Conservation (phyloP, 2,113 vertebrate species). For the Porphyrio hochstetteri region DNA sequence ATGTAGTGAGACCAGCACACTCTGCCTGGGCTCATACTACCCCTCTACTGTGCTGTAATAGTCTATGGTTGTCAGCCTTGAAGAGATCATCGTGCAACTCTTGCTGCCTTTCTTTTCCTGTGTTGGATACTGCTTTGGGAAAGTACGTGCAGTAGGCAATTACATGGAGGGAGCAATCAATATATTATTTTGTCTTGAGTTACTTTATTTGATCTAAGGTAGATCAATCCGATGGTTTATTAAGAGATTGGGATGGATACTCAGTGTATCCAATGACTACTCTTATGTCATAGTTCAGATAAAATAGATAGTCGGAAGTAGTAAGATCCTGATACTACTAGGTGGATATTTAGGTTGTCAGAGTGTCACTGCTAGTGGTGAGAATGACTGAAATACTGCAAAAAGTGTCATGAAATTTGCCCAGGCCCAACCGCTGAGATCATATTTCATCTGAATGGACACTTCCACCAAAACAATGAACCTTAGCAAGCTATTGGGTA, state of each 20-base stretch:
- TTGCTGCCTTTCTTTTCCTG: neutral
- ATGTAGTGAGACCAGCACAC: neutral
- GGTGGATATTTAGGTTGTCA: constrained; percentile 17
- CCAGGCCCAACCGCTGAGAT: neutral
- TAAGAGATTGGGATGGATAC: neutral
- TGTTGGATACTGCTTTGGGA: neutral
- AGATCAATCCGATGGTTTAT: constrained; percentile 4
- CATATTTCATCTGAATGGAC: neutral
- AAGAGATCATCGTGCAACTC: neutral
- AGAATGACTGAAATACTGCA: constrained; percentile 36
- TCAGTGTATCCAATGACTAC: neutral
- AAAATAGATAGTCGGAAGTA: neutral
- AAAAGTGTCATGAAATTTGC: constrained; percentile 24
- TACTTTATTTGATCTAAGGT: neutral
- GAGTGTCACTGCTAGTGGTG: constrained; percentile 5
- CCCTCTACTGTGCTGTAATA: neutral
- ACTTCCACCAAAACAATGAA: constrained; percentile 25
- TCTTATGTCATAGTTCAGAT: neutral
- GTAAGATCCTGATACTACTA: neutral
- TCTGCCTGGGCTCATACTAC: neutral
- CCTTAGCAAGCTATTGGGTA: constrained; percentile 5
- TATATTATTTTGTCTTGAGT: neutral
- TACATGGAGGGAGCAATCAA: neutral
- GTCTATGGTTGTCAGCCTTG: neutral
- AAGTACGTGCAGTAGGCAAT: neutral